These are phyloP conservation scores for Odontophorus gujanensis DNA, from an alignment of 2,113 vertebrate genomes.

Conservation along the genomic window DNA sequence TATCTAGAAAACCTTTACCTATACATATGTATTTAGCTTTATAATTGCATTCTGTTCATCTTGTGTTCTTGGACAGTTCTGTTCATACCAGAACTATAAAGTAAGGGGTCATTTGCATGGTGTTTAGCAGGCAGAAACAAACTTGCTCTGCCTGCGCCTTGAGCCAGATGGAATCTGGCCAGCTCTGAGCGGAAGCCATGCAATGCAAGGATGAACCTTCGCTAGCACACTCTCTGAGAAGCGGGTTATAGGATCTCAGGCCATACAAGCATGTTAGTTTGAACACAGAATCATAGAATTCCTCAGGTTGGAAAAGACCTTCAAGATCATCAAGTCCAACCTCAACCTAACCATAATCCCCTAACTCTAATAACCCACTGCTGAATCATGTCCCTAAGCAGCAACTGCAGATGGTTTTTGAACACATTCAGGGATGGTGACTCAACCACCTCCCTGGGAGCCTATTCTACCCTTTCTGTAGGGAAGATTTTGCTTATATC, in stretches of 20 bases:
- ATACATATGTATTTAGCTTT: background rate
- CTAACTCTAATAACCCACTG: too few species aligned
- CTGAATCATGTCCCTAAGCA: too few species aligned
- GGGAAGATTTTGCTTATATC: too few species aligned
- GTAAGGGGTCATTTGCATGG: conserved; percentile 3
- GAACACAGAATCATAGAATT: background rate
- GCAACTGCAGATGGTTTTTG: too few species aligned
- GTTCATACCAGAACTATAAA: background rate
- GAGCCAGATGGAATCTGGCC: background rate
- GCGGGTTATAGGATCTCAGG: background rate
- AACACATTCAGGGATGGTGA: too few species aligned
- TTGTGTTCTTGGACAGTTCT: background rate
- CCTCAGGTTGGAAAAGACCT: too few species aligned
- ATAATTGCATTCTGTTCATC: background rate
- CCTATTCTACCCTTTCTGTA: too few species aligned
- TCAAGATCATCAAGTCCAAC: too few species aligned
- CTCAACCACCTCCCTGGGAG: too few species aligned
- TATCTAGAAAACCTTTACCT: background rate
- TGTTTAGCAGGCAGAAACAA: background rate
- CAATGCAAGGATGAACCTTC: background rate
- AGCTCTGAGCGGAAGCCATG: background rate
- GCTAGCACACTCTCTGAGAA: background rate
- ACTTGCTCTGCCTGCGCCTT: background rate
- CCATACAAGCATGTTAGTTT: background rate
- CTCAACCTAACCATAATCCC: too few species aligned